phyloP scores from a whole-genome alignment of 2,113 vertebrate species.

The Gulo gulo region DNA sequence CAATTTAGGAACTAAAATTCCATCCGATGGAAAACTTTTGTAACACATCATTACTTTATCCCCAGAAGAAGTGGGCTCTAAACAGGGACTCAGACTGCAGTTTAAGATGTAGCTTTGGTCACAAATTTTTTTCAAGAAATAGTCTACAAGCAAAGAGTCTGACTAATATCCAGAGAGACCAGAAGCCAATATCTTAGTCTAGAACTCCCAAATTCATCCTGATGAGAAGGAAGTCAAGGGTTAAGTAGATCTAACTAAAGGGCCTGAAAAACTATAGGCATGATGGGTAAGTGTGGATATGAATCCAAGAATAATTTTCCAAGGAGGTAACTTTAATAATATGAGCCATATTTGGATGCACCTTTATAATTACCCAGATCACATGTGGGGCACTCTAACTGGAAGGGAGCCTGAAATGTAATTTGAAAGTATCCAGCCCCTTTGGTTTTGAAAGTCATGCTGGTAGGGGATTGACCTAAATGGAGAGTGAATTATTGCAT shows the following conservation, averaged over 20 bases:
- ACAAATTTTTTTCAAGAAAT: neutral
- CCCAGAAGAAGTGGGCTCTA: neutral
- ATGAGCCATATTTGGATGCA: neutral
- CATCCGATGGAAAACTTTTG: neutral
- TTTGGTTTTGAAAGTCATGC: neutral
- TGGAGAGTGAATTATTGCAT: neutral
- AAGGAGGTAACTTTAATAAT: neutral
- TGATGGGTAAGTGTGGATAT: neutral
- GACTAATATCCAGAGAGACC: neutral
- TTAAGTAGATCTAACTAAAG: neutral
- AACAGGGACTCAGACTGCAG: neutral
- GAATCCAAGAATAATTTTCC: neutral
- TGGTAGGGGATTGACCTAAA: neutral
- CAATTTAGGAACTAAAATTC: neutral
- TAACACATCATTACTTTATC: neutral
- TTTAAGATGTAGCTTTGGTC: neutral
- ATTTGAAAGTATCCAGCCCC: neutral
- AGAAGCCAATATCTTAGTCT: neutral
- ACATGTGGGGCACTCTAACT: neutral
- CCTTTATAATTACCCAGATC: neutral
- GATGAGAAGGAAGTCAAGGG: neutral
- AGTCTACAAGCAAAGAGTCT: neutral
- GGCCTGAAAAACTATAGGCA: neutral
- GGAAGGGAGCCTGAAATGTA: neutral
- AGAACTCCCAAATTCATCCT: neutral